These are phyloP conservation scores for Phoenicopterus ruber DNA, from an alignment of 2,113 vertebrate species.

Conservation along the genomic window DNA sequence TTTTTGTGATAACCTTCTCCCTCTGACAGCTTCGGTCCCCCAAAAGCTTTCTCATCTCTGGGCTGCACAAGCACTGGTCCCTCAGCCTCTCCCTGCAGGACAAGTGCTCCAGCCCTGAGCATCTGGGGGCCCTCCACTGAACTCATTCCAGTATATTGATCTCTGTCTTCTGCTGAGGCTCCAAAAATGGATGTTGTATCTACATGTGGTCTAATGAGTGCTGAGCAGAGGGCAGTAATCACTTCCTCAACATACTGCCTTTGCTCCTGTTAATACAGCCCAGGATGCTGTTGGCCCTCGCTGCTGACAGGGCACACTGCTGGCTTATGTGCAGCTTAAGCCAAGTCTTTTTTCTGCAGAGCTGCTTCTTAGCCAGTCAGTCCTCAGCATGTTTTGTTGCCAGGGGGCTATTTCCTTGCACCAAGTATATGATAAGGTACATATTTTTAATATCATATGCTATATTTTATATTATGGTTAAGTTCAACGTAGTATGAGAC, in stretches of 20 bases:
- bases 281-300: neutral
- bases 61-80: neutral
- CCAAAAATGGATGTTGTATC: neutral
- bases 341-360: neutral
- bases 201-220: neutral
- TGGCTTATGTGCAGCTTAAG: neutral
- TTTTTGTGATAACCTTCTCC: neutral
- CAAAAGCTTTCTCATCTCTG: neutral
- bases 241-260: neutral
- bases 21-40: neutral
- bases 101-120: neutral
- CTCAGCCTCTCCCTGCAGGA: neutral
- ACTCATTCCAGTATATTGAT: neutral
- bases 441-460: neutral
- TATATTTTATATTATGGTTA: neutral
- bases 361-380: neutral
- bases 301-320: neutral
- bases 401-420: neutral
- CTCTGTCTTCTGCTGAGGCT: neutral
- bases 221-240: neutral
- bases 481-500: neutral
- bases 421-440: neutral
- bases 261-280: neutral
- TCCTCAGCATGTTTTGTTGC: neutral
- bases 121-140: neutral